A percentile compares a stretch with the other conserved stretches of the same genome.
Evolutionary conservation across 2,113 vertebrate genomes (phyloP).

Genomic region (Raja brachyura): DNA sequence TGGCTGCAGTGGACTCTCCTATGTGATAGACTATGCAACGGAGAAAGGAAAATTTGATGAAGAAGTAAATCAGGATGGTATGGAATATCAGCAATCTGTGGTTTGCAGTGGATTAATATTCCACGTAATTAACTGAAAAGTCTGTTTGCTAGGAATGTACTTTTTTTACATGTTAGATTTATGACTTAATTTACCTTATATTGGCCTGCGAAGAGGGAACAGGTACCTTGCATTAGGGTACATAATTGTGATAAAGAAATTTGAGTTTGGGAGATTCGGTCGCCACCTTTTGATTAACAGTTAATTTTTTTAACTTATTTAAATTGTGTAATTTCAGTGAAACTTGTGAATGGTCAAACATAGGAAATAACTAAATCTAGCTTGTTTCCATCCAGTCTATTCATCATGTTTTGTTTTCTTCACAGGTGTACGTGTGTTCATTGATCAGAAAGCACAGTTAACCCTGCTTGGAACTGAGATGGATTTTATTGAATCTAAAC

Average conservation of each 20-base stretch:
- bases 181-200: no score
- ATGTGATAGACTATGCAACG: slow-evolving; percentile 27
- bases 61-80: slow-evolving; percentile 39
- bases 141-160: neutral
- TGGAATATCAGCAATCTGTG: neutral
- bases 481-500: slow-evolving; percentile 39
- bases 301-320: no score
- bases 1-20: slow-evolving; percentile 34
- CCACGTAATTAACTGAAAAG: neutral
- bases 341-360: neutral
- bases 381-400: neutral
- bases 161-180: neutral
- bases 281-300: no score
- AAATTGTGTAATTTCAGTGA: neutral
- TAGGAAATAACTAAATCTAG: neutral
- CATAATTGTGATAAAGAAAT: neutral
- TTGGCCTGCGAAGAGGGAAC: no score
- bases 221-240: neutral
- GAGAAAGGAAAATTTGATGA: slow-evolving; percentile 38
- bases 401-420: neutral
- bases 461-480: slow-evolving; percentile 40
- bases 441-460: slow-evolving; percentile 40
- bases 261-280: neutral
- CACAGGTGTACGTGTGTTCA: slow-evolving; percentile 38
- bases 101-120: neutral